Conservation (phyloP, 2,113 vertebrate species). For the Ptyas mucosa region DNA sequence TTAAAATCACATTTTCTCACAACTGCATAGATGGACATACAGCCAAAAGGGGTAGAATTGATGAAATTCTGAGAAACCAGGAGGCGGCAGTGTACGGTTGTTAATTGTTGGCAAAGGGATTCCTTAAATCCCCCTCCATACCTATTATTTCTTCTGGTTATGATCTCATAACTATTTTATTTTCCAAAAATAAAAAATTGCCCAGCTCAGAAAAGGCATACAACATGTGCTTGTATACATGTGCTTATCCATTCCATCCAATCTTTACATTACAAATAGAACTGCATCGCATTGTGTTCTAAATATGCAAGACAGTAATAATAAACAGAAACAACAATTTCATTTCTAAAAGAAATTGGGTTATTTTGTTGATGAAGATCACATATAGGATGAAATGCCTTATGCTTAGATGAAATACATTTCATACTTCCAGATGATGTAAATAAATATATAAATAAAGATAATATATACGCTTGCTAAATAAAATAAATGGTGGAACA, state of each 20-base stretch:
- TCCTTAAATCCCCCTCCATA: not conserved
- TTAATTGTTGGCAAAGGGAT: not conserved
- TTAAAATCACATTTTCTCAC: not conserved
- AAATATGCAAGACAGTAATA: not conserved
- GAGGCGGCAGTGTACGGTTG: not conserved
- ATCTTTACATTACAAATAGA: not conserved
- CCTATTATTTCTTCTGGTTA: not conserved
- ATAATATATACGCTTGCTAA: not conserved
- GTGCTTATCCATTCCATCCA: not conserved
- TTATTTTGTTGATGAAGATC: not conserved
- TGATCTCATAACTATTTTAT: not conserved
- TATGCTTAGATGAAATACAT: not conserved
- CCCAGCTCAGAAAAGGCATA: too few relatives aligned
- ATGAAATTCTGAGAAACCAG: not conserved
- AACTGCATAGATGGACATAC: not conserved
- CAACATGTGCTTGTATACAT: not conserved
- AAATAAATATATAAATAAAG: not conserved
- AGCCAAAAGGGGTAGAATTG: not conserved
- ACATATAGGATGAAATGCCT: not conserved
- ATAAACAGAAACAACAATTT: too few relatives aligned
- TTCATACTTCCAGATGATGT: not conserved
- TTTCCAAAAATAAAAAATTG: not conserved
- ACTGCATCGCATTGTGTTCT: not conserved
- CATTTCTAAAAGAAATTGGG: not conserved
- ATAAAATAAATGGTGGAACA: not conserved